Evolutionary conservation across 1,140 invertebrate species (phyloP), one percentile per base, ranked within the genome.

Genomic region (Apolygus lucorum): DNA sequence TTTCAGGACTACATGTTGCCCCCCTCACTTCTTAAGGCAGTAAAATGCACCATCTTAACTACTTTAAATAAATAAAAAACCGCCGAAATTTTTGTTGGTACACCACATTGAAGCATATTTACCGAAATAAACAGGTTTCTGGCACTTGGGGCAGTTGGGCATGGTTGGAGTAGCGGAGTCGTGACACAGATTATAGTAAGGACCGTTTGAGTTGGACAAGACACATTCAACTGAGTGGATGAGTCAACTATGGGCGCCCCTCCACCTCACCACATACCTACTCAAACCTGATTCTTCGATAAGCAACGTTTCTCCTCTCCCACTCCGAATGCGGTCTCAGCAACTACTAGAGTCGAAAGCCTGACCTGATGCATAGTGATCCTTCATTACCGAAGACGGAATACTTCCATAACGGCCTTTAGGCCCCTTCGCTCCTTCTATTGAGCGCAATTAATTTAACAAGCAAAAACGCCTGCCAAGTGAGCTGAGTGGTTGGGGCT

Each of bases 71-170:
- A n/a, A n/a, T n/a, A n/a, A n/a, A n/a, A n/a, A n/a, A n/a, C n/a
- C 21, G 21, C 14, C 24, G 8, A 17, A 63, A 24, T 63, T 13
- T 17, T 17, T 17, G 8, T 24, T 63, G 21, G 8, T 14, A 63
- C 8, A 63, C 11, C 21, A 63, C 11, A 25, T 42, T 42, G 34
- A 68, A n/a, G 11, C 17, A 26, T 29, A 77, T 81, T 81, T 74
- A 84, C 84, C 84, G 72, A 85, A 85, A 73, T 85, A 85, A 11
- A 85, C 84, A 22, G 82, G 81, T 73, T 85, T 85, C 42, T 82
- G 75, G 75, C 84, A 85, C 76, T 83, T 82, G 1, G 84, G 83
- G 74, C 84, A 85, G 77, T 84, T 84, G 28, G 83, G 82, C 84
- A 84, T 85, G 68, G 17, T 42, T 4, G 17, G 17, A 42, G 34